Percentiles rank a stretch among this genome's conserved stretches.
These are phyloP conservation scores for Semotilus atromaculatus DNA, from an alignment of 2,797 vertebrate genomes.

Conservation along the genomic window DNA sequence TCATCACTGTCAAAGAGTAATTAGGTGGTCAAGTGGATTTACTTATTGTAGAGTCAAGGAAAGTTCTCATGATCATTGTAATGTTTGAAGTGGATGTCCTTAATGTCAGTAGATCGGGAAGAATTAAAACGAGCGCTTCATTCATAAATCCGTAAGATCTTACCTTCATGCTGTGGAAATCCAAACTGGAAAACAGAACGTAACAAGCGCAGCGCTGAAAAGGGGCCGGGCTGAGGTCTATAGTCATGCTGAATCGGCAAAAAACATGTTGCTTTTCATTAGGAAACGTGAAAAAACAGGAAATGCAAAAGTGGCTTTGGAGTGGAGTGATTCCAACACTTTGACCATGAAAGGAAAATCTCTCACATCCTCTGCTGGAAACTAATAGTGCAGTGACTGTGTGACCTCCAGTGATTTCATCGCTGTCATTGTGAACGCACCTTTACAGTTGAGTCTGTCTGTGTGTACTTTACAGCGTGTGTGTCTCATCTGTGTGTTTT, in stretches of 20 bases:
- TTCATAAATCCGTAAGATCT: too few species aligned
- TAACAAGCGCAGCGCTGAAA: too few species aligned
- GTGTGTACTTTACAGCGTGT: slow-evolving; percentile 1
- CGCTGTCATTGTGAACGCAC: slow-evolving; percentile 1
- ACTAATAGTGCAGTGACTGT: slow-evolving; percentile 22
- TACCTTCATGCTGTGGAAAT: too few species aligned
- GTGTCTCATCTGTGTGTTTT: slow-evolving; percentile 10
- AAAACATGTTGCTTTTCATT: background rate
- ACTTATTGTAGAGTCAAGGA: too few species aligned
- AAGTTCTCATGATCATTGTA: too few species aligned
- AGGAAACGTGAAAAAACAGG: background rate
- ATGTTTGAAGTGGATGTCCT: too few species aligned
- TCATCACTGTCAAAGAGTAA: too few species aligned
- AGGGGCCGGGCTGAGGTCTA: too few species aligned
- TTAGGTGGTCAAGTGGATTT: too few species aligned
- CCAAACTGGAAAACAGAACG: too few species aligned
- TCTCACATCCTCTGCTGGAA: background rate
- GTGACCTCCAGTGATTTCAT: slow-evolving; percentile 26
- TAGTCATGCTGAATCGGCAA: background rate
- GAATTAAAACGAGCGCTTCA: too few species aligned
- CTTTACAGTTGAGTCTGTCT: background rate
- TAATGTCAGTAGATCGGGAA: too few species aligned
- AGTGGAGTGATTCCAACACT: background rate
- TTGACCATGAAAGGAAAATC: background rate
- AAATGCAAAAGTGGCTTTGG: slow-evolving; percentile 3